These are phyloP conservation scores for Lycaena phlaeas DNA, from an alignment of 2,888 invertebrate species.

Conservation along the genomic window DNA sequence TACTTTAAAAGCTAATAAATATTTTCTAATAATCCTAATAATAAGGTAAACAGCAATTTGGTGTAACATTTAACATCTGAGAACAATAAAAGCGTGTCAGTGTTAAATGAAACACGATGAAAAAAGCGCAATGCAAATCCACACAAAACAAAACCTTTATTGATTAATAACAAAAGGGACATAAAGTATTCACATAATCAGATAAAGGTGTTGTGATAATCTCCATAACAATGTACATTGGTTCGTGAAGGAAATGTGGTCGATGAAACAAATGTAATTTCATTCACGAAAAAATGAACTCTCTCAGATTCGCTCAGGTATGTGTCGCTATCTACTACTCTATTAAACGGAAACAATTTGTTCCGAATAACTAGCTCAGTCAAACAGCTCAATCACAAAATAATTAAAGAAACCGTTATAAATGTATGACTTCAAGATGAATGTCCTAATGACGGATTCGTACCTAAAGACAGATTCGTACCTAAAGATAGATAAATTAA, in stretches of 20 bases:
- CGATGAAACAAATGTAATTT: slow-evolving; percentile 9
- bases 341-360: slow-evolving; percentile 22
- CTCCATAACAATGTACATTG: slow-evolving; percentile 53
- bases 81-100: not conserved
- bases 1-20: slow-evolving; percentile 3
- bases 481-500: slow-evolving; percentile 19
- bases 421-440: slow-evolving; percentile 22
- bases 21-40: not conserved
- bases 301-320: slow-evolving; percentile 66
- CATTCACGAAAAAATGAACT: slow-evolving; percentile 53
- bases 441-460: slow-evolving; percentile 17
- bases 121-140: slow-evolving; percentile 8
- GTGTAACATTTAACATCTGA: slow-evolving; percentile 67
- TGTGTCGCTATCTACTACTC: slow-evolving; percentile 34
- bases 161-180: slow-evolving; percentile 7
- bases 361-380: slow-evolving; percentile 19
- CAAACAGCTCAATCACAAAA: slow-evolving; percentile 12
- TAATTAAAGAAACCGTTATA: slow-evolving; percentile 8
- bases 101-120: slow-evolving; percentile 3
- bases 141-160: slow-evolving; percentile 12
- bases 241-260: slow-evolving; percentile 35
- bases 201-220: slow-evolving; percentile 43
- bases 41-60: slow-evolving; percentile 56
- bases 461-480: slow-evolving; percentile 21
- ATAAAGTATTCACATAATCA: slow-evolving; percentile 8